phyloP scores from a whole-genome alignment of 2,888 invertebrate genomes.

The Campoplex capitator region DNA sequence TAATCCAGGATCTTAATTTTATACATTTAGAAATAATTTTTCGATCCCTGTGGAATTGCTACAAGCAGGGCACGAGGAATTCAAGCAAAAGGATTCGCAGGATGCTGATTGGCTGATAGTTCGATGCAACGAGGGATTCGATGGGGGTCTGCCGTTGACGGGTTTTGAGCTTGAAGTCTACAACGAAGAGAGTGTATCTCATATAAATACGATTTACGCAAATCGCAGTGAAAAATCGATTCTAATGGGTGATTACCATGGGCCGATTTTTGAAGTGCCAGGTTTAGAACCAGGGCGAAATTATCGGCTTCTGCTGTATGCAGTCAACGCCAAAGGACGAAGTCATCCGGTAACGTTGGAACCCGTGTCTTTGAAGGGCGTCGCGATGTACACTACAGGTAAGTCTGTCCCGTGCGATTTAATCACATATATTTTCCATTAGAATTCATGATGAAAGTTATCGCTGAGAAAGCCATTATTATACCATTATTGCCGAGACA shows the following conservation, averaged over 20 bases:
- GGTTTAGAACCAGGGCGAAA: slow-evolving; percentile 91
- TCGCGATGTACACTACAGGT: slow-evolving; percentile 87
- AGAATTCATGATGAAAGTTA: slow-evolving; percentile 19
- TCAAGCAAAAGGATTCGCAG: slow-evolving; percentile 78
- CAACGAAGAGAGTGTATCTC: slow-evolving; percentile 80
- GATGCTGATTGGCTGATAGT: slow-evolving; percentile 92
- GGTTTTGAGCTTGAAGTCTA: slow-evolving; percentile 82
- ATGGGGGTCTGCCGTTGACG: slow-evolving; percentile 94
- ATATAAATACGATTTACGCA: slow-evolving; percentile 78
- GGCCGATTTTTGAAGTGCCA: slow-evolving; percentile 89
- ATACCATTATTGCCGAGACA: slow-evolving; percentile 4
- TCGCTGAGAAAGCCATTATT: slow-evolving; percentile 1
- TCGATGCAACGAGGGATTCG: slow-evolving; percentile 94
- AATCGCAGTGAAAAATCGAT: slow-evolving; percentile 78
- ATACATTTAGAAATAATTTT: neutral
- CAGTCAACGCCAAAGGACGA: slow-evolving; percentile 94
- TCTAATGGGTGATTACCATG: slow-evolving; percentile 61
- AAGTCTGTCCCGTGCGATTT: slow-evolving; percentile 66
- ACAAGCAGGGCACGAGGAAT: slow-evolving; percentile 79
- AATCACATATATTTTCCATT: neutral
- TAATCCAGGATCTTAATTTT: neutral
- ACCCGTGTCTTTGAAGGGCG: slow-evolving; percentile 93
- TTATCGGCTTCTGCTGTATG: slow-evolving; percentile 92
- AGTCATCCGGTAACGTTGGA: slow-evolving; percentile 94
- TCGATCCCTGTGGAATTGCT: neutral